A percentile compares a stretch with the other conserved stretches of the same genome.
Evolutionary conservation across 2,797 vertebrate species (phyloP).

Genomic region (Scolopax rusticola): DNA sequence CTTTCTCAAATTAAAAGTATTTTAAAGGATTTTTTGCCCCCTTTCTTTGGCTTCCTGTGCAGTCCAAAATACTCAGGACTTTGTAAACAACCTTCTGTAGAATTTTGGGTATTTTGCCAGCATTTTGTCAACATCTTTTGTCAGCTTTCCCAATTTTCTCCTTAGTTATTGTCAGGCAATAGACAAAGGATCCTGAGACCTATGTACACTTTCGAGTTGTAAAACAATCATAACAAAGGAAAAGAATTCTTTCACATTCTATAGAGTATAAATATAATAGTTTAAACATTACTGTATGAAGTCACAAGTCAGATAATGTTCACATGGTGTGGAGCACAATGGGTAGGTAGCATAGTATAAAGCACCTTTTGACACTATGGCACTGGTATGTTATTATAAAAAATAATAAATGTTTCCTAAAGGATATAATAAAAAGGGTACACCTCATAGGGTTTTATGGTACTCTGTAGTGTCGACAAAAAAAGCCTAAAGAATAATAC

Average conservation of each 20-base stretch:
- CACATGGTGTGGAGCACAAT: not conserved
- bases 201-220: not conserved
- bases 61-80: not conserved
- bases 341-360: not conserved
- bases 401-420: not conserved
- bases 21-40: accelerated
- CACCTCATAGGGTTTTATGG: not conserved
- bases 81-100: not conserved
- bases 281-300: not conserved
- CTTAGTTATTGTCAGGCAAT: not conserved
- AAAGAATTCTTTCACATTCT: not conserved
- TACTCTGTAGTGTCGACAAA: not conserved
- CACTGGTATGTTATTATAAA: not conserved
- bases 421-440: not conserved
- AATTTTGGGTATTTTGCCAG: not conserved
- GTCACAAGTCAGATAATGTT: not conserved
- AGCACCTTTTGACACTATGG: not conserved
- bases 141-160: not conserved
- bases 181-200: not conserved
- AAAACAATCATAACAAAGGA: not conserved
- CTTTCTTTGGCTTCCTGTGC: not conserved
- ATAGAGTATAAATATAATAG: not conserved
- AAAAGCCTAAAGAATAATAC: not conserved
- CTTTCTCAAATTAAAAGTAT: not conserved
- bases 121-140: not conserved